These are phyloP conservation scores for Heteronetta atricapilla DNA, from an alignment of 2,113 vertebrate species.

Conservation along the genomic window DNA sequence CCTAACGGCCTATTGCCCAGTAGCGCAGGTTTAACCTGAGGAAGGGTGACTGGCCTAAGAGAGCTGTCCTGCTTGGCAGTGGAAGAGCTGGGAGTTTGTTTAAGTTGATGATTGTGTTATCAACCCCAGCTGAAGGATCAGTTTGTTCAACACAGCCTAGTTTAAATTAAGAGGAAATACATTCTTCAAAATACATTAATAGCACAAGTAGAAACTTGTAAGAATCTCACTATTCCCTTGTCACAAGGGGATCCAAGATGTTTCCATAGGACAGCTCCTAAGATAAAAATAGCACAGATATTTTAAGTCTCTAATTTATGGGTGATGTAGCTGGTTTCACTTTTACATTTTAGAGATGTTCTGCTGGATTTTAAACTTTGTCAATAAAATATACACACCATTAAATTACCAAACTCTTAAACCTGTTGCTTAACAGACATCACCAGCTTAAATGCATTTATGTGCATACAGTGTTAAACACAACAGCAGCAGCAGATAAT, in stretches of 20 bases:
- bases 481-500: not conserved
- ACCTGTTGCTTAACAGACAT: not conserved
- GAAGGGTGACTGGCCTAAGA: not conserved
- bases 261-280: not conserved
- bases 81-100: conserved; percentile 75
- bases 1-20: not conserved
- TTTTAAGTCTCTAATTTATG: not conserved
- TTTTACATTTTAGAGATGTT: not conserved
- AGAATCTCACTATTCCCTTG: not conserved
- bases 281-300: not conserved
- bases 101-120: not conserved
- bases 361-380: not conserved
- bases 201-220: not conserved
- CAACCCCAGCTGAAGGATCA: not conserved
- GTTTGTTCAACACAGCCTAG: not conserved
- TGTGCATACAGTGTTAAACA: not conserved
- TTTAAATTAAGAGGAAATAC: not conserved
- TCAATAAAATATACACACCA: not conserved
- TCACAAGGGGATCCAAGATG: not conserved
- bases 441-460: not conserved
- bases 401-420: not conserved
- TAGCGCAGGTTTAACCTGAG: conserved; percentile 42
- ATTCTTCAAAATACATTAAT: not conserved
- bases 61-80: conserved; percentile 43
- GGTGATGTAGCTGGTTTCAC: not conserved